Base-by-base conservation (phyloP, 2,797 vertebrate genomes). In the Argyrosomus regius region DNA sequence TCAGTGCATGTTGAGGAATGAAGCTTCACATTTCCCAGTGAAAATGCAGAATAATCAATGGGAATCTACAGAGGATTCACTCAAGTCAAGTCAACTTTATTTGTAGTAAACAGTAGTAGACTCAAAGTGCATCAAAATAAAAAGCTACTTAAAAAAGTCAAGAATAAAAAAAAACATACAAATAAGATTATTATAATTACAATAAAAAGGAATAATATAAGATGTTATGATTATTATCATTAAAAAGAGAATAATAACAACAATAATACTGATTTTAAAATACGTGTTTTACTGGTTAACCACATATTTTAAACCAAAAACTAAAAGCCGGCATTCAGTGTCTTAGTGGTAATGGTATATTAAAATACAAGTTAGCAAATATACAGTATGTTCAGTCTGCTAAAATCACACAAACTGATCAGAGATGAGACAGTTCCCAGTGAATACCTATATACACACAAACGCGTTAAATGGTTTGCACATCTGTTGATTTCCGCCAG, bases 401-500 rank as follows among this genome's bases (percentile, higher is more conserved):
- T 48, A 20, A 24, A 52, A 60, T 58, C 73, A 75, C 64, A 59
- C 67, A 59, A 10, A 56, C 53, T 16, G 22, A 46, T 58, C 16
- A 17, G 6, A 63, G 5, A 69, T 20, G 3, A 75, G 43, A 26
- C 31, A 35, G 48, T 72, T 74, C 41, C 0, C 3, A 1, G 24
- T 58, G 28, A 73, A 64, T n/a, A 48, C 41, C 20, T 9, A 53
- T 49, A 24, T 48, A 6, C 18, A 2, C 48, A 22, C 8, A 20
- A 67, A 48, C 17, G 68, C 35, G 66, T 64, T 66, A 84, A 89
- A 85, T 39, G 83, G 9, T 89, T 84, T 73, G 75, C 64, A 66
- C 91, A 90, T 88, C 89, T 89, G 87, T 91, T 91, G 91, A 89
- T 91, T 86, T 89, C 59, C 54, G 4, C 49, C 80, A 70, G 71